Percentiles rank a stretch among this genome's conserved stretches.
phyloP scores from a whole-genome alignment of 2,888 invertebrate species.

The Linnaemya vulpina region DNA sequence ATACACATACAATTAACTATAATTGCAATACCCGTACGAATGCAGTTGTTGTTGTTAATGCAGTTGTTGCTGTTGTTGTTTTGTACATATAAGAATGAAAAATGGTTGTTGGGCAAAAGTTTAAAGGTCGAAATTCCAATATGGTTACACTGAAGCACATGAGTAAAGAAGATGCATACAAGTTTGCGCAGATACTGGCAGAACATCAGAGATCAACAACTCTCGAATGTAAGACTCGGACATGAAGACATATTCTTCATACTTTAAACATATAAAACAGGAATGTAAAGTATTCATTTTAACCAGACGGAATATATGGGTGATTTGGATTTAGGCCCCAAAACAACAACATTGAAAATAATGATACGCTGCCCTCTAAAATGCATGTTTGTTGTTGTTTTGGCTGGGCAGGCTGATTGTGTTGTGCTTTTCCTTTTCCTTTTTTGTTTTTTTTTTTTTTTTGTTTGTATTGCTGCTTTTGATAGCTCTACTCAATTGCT shows the following conservation, averaged over 20 bases:
- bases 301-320: constrained; percentile 69
- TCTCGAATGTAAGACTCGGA: constrained; percentile 54
- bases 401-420: constrained; percentile 35
- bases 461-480: too few relatives aligned
- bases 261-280: constrained; percentile 60
- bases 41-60: neutral
- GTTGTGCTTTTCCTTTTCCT: neutral
- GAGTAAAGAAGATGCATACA: constrained; percentile 6
- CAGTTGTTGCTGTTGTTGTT: neutral
- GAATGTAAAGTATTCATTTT: constrained; percentile 69
- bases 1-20: constrained; percentile 72
- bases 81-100: constrained; percentile 59
- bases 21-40: constrained; percentile 63
- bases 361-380: constrained; percentile 64
- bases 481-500: constrained; percentile 41
- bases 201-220: constrained; percentile 60
- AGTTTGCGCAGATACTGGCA: constrained; percentile 25
- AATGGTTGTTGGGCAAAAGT: constrained; percentile 72
- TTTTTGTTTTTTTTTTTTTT: neutral
- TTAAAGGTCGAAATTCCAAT: constrained; percentile 72
- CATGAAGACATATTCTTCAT: constrained; percentile 66
- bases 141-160: constrained; percentile 39
- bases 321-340: constrained; percentile 69
- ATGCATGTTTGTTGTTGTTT: constrained; percentile 40
- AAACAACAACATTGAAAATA: constrained; percentile 67